A percentile compares a stretch with the other conserved stretches of the same genome.
Conservation (phyloP, 2,888 invertebrate genomes). For the Falcaria lacertinaria region DNA sequence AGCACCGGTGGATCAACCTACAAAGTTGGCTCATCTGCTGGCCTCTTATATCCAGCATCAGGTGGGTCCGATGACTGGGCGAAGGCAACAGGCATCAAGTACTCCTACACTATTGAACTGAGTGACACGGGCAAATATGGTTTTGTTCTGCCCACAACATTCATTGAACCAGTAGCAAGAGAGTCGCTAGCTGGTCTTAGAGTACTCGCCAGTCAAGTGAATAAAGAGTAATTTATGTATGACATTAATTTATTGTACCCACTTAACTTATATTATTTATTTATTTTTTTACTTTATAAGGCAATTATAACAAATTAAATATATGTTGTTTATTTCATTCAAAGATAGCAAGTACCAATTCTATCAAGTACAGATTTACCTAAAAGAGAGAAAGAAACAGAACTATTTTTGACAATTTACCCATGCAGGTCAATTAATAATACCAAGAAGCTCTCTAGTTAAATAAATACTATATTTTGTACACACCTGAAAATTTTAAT, state of each 20-base stretch:
- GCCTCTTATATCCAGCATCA: slow-evolving; percentile 88
- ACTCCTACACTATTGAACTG: slow-evolving; percentile 93
- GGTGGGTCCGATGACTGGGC: slow-evolving; percentile 96
- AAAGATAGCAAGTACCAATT: too few relatives aligned
- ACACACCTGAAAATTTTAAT: too few relatives aligned
- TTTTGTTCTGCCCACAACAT: slow-evolving; percentile 90
- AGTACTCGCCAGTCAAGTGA: slow-evolving; percentile 68
- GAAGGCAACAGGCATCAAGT: slow-evolving; percentile 90
- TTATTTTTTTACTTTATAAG: slow-evolving; percentile 1
- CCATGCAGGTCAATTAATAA: slow-evolving; percentile 17
- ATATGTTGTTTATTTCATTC: too few relatives aligned
- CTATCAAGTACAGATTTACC: too few relatives aligned
- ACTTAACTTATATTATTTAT: slow-evolving; percentile 6
- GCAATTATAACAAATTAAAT: too few relatives aligned
- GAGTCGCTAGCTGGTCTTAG: slow-evolving; percentile 87
- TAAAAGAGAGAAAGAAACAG: too few relatives aligned
- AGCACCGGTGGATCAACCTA: slow-evolving; percentile 81
- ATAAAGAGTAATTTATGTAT: slow-evolving; percentile 19
- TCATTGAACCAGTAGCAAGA: slow-evolving; percentile 86
- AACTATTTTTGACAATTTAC: too few relatives aligned
- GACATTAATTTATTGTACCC: slow-evolving; percentile 15
- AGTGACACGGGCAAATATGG: slow-evolving; percentile 91
- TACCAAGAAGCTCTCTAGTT: too few relatives aligned
- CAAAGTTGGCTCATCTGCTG: slow-evolving; percentile 87
- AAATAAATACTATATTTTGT: too few relatives aligned